Evolutionary conservation across 2,797 vertebrate species (phyloP).

Genomic region (Sebastes trivittatus): DNA sequence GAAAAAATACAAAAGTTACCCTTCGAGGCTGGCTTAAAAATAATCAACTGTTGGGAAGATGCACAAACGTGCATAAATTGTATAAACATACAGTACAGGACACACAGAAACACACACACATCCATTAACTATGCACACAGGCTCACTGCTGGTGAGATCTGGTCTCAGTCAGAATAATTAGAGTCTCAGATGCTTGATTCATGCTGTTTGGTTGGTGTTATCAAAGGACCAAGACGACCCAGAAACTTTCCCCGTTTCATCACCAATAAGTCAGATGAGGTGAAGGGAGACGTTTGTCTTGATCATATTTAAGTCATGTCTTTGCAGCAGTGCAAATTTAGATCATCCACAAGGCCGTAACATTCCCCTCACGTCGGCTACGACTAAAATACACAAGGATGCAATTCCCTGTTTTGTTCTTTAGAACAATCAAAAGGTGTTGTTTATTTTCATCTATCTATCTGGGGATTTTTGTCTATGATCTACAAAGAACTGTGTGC

Average conservation of each 20-base stretch:
- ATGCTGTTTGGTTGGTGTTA: constrained; percentile 29
- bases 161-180: constrained; percentile 33
- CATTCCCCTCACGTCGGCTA: background rate
- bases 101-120: background rate
- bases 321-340: constrained; percentile 5
- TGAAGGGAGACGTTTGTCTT: constrained; percentile 24
- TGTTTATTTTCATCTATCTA: constrained; percentile 15
- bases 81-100: background rate
- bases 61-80: background rate
- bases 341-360: constrained; percentile 1
- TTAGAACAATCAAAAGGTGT: background rate
- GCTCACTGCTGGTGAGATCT: constrained; percentile 11
- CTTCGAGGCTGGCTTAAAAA: background rate
- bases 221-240: constrained; percentile 24
- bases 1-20: too few relatives aligned
- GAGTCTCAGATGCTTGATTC: constrained; percentile 22
- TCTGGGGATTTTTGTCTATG: constrained; percentile 4
- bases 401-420: background rate
- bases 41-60: background rate
- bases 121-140: background rate
- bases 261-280: constrained; percentile 16
- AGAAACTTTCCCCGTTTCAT: constrained; percentile 21
- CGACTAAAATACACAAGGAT: constrained; percentile 4
- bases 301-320: constrained; percentile 16
- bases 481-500: constrained; percentile 20